Evolutionary conservation across 2,113 vertebrate genomes (phyloP), one percentile per base, ranked within the genome.

Genomic region (Tachysurus vachellii): DNA sequence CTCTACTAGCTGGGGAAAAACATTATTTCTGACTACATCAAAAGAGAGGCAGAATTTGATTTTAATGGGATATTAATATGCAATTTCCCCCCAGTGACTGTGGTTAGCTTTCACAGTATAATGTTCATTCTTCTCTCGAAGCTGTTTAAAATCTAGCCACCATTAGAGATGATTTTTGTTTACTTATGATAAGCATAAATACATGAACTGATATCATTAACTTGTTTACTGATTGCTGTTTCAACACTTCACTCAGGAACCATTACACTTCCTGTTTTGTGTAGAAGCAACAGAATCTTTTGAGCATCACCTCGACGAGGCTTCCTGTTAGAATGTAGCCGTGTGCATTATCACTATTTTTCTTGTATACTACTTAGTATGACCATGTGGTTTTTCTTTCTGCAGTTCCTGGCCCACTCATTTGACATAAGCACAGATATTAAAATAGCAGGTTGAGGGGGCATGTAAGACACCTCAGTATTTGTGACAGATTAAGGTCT

Each of bases 11-110:
- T 89, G 84, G 88, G 83, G 88, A 93, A 92, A 94, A 95, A 93
- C 92, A 93, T 94, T 94, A 89, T 89, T 93, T 94, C 94, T 95
- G 87, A 86, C 91, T 86, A 56, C 88, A 87, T 92, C 86, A 91
- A 93, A 96, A 90, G 89, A 86, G 89, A 86, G 92, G 88, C 89
- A 93, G 89, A 94, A 95, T 94, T 94, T 91, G 87, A 89, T 93
- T 91, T 94, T 94, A 94, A 94, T 94, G 91, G 89, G 83, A 91
- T 90, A 92, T 93, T 94, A 92, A 93, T 91, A 91, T 87, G 28
- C 64, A 90, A 84, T 90, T 87, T 90, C 84, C 77, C 82, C 82
- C 57, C 42, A 88, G 83, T 89, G 85, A 70, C 84, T 80, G 73
- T 54, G 56, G 80, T 80, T 61, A 31, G 71, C 70, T 86, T 83